A percentile compares a stretch with the other conserved stretches of the same genome.
These are phyloP conservation scores for Thamnophis elegans DNA, from an alignment of 2,797 vertebrate genomes.

Conservation along the genomic window DNA sequence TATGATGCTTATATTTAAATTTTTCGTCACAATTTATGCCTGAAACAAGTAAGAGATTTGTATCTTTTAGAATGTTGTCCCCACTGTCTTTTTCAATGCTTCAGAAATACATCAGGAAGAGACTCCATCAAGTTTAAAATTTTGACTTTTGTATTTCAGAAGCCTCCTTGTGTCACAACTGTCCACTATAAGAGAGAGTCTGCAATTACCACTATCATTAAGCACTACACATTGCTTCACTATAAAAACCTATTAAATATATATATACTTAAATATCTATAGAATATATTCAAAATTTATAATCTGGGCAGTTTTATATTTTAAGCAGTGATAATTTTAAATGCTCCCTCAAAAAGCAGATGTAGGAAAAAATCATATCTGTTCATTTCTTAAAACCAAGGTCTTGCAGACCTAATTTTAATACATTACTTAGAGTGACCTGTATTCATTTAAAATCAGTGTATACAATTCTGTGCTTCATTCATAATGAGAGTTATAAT, in stretches of 20 bases:
- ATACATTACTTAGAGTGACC: background rate
- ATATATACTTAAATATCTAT: background rate
- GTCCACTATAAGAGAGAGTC: background rate
- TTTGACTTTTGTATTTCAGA: background rate
- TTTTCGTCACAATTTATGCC: background rate
- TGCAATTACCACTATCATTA: background rate
- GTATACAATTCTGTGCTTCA: background rate
- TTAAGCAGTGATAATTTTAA: background rate
- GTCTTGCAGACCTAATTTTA: background rate
- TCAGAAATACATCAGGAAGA: background rate
- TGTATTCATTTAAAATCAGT: background rate
- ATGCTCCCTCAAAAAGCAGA: background rate
- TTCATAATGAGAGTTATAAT: conserved; percentile 1
- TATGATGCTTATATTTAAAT: background rate
- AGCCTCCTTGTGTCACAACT: background rate
- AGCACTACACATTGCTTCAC: background rate
- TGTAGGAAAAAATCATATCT: background rate
- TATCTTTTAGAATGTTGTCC: background rate
- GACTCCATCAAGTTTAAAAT: background rate
- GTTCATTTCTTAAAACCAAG: background rate
- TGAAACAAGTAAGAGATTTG: background rate
- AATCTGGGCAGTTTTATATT: background rate
- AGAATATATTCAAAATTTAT: background rate
- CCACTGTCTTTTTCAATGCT: background rate
- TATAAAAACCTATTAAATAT: background rate